Evolutionary conservation across 1,140 invertebrate species (phyloP).

Genomic region (Artemia franciscana): DNA sequence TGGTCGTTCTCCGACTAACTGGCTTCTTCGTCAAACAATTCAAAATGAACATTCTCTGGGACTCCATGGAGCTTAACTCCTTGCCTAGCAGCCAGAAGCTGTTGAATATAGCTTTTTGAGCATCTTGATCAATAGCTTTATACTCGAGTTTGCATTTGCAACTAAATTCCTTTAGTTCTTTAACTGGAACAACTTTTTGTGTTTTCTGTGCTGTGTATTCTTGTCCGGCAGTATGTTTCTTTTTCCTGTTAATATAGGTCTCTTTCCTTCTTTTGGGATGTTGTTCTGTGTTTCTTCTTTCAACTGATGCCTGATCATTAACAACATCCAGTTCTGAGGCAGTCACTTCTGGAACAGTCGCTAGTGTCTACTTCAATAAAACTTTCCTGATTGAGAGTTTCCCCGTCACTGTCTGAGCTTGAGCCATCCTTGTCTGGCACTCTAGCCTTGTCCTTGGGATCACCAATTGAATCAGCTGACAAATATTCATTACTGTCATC

Average conservation of each 20-base stretch:
- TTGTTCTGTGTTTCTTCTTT: background rate
- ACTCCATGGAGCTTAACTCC: background rate
- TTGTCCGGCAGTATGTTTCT: background rate
- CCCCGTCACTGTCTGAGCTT: no score
- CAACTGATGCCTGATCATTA: background rate
- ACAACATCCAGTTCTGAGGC: background rate
- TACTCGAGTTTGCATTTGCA: background rate
- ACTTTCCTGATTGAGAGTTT: background rate
- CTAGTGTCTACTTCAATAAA: background rate
- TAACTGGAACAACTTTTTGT: background rate
- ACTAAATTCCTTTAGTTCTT: background rate
- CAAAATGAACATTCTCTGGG: background rate
- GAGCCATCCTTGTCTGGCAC: no score
- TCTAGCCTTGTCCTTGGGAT: no score
- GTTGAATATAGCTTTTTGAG: background rate
- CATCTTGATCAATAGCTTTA: background rate
- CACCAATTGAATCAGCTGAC: no score
- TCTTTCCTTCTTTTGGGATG: background rate
- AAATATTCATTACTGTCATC: background rate
- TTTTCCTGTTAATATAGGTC: background rate
- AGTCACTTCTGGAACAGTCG: background rate
- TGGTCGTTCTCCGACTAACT: background rate
- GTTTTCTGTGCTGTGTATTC: background rate
- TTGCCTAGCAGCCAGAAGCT: background rate
- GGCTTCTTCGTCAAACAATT: background rate